These are phyloP conservation scores for Brachionus manjavacas DNA, from an alignment of 1,140 invertebrate genomes.

Conservation along the genomic window DNA sequence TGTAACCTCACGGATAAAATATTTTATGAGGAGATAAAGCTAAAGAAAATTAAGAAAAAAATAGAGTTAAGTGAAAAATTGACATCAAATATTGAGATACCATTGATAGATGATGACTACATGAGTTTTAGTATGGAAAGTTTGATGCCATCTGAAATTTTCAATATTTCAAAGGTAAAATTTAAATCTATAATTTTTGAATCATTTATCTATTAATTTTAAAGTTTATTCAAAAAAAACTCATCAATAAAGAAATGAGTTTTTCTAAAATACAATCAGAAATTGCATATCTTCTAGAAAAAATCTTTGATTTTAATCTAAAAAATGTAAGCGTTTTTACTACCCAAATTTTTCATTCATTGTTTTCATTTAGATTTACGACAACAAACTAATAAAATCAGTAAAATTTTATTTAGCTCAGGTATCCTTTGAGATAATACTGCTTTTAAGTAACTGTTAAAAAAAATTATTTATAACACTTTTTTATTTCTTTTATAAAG, in stretches of 20 bases:
- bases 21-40: conserved; percentile 24
- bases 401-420: conserved; percentile 18
- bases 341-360: not conserved
- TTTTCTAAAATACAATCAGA: not conserved
- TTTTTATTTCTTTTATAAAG: not conserved
- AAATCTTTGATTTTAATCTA: not conserved
- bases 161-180: not conserved
- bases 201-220: not conserved
- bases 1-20: conserved; percentile 11
- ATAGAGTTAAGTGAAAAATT: not conserved
- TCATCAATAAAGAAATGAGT: not conserved
- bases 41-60: conserved; percentile 34
- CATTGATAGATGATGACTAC: not conserved
- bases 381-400: conserved; percentile 10
- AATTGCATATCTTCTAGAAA: not conserved
- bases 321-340: not conserved
- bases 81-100: not conserved
- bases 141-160: conserved; percentile 25
- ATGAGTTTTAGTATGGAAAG: not conserved
- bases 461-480: not conserved
- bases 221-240: not conserved
- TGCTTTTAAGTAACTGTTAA: not conserved
- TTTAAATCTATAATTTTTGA: not conserved
- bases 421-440: not conserved
- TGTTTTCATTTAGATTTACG: not conserved